These are phyloP conservation scores for Trematocara variabile DNA, from an alignment of 2,113 vertebrate species.

Conservation along the genomic window DNA sequence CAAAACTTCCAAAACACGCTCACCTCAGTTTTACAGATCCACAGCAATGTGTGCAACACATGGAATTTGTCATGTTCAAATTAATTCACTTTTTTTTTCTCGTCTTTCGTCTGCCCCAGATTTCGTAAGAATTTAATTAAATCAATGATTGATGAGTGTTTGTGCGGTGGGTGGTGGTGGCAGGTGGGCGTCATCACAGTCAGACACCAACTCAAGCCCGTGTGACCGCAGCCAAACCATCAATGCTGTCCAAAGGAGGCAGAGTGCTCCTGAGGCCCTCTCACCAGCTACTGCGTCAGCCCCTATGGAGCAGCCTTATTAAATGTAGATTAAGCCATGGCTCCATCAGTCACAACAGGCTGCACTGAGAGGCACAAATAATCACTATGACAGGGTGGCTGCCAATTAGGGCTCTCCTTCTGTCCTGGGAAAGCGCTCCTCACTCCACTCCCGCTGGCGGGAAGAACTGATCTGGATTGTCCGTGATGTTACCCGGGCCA, in stretches of 20 bases:
- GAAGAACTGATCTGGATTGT: conserved; percentile 61
- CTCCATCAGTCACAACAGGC: conserved; percentile 68
- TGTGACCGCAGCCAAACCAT: conserved; percentile 15
- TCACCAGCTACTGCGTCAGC: conserved; percentile 55
- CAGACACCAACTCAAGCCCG: not conserved
- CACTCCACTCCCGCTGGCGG: conserved; percentile 52
- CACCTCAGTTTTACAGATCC: not conserved
- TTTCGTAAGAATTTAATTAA: not conserved
- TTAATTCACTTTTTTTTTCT: not conserved
- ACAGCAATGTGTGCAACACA: not conserved
- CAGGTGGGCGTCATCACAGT: not conserved
- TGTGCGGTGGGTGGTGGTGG: not conserved
- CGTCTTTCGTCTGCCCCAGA: not conserved
- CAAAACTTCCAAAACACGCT: conserved; percentile 5
- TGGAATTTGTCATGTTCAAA: not conserved
- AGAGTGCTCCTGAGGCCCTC: conserved; percentile 38
- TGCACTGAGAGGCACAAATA: conserved; percentile 61
- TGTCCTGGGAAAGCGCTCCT: conserved; percentile 67
- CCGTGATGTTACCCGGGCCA: conserved; percentile 57
- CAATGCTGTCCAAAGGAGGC: conserved; percentile 5
- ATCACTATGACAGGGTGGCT: conserved; percentile 62
- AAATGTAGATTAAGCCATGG: conserved; percentile 78
- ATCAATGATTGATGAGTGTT: not conserved
- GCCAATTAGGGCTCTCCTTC: conserved; percentile 71
- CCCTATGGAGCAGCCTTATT: conserved; percentile 74